Conservation (phyloP, 2,797 vertebrate genomes). For the Periparus ater region DNA sequence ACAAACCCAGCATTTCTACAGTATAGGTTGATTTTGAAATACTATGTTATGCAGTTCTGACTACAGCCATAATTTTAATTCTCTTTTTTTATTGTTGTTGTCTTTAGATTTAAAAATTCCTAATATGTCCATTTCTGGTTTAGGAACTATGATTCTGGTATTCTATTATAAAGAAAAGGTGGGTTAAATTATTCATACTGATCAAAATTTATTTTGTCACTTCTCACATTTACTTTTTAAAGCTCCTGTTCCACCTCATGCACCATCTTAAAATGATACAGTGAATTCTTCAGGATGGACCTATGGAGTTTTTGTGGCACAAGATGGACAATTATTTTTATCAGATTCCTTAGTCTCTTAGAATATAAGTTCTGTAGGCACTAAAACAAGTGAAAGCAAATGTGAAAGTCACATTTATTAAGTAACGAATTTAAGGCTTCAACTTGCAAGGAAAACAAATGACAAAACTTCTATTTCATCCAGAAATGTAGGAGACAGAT, state of each 20-base stretch:
- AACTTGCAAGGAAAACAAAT: not conserved
- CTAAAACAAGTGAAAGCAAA: not conserved
- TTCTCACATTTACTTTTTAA: not conserved
- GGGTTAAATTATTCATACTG: not conserved
- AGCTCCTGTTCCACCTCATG: not conserved
- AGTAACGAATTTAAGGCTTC: not conserved
- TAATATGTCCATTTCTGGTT: not conserved
- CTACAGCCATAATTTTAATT: not conserved
- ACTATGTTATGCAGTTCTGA: not conserved
- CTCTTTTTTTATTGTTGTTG: not conserved
- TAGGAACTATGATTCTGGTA: not conserved
- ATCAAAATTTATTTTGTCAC: not conserved
- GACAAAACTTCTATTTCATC: not conserved
- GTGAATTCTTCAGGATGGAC: not conserved
- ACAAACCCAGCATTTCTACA: not conserved
- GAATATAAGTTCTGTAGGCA: not conserved
- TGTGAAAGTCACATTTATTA: not conserved
- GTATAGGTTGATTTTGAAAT: not conserved
- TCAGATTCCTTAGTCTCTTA: not conserved
- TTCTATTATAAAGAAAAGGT: not conserved
- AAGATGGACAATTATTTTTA: not conserved
- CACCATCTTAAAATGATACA: not conserved
- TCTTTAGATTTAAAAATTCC: not conserved
- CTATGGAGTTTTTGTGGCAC: not conserved
- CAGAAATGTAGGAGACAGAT: not conserved